These are phyloP conservation scores for Heptranchias perlo DNA, from an alignment of 2,113 vertebrate genomes.

Conservation along the genomic window DNA sequence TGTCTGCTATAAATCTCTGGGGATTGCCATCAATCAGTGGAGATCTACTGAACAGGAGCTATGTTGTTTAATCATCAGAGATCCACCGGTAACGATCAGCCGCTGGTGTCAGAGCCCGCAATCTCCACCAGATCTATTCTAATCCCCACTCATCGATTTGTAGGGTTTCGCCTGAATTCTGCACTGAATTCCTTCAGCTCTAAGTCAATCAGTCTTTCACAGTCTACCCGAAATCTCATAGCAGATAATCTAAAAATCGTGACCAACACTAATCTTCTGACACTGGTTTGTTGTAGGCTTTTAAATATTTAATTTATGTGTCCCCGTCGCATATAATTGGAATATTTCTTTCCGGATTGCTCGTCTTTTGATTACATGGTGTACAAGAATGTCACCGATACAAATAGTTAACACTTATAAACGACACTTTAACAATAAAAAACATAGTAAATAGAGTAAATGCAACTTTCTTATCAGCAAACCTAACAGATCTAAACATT, in stretches of 20 bases:
- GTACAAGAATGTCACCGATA: background rate
- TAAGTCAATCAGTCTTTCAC: slow-evolving; percentile 32
- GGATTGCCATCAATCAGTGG: background rate
- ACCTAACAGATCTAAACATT: background rate
- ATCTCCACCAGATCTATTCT: slow-evolving; percentile 24
- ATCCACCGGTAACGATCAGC: slow-evolving; percentile 10
- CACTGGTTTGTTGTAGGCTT: slow-evolving; percentile 3
- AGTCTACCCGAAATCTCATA: slow-evolving; percentile 21
- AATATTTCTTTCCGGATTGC: background rate
- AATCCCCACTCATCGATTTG: slow-evolving; percentile 25
- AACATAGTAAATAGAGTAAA: background rate
- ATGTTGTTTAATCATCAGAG: slow-evolving; percentile 9
- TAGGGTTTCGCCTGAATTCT: background rate
- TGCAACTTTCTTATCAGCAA: background rate
- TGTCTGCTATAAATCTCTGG: background rate
- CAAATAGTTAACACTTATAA: background rate
- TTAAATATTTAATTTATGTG: slow-evolving; percentile 19
- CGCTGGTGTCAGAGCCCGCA: slow-evolving; percentile 3
- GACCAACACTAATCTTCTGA: slow-evolving; percentile 30
- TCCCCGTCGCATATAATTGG: background rate
- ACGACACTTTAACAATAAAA: too few species aligned
- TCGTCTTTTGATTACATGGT: background rate
- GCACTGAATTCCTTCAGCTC: slow-evolving; percentile 26
- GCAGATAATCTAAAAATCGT: slow-evolving; percentile 30
- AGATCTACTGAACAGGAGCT: background rate